Evolutionary conservation across 1,140 invertebrate species (phyloP).

Genomic region (Aphis gossypii): DNA sequence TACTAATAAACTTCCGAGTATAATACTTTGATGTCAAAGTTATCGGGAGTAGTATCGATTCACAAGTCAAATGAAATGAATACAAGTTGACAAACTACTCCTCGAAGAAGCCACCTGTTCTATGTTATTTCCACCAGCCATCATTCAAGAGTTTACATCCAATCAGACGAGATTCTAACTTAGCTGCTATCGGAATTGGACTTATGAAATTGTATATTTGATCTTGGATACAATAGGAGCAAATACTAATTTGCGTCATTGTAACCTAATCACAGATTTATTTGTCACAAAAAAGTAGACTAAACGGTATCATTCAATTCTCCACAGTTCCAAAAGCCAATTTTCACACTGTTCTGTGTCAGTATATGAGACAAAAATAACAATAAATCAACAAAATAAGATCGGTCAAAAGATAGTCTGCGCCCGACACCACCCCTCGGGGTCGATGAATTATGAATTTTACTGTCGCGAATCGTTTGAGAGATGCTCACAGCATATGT

Average conservation of each 20-base stretch:
- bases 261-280: neutral
- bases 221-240: neutral
- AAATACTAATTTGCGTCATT: neutral
- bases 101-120: neutral
- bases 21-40: neutral
- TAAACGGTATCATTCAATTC: neutral
- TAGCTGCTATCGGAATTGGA: neutral
- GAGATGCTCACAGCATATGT: neutral
- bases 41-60: neutral
- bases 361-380: neutral
- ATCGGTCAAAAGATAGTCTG: neutral
- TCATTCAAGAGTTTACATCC: neutral
- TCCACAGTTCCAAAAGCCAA: neutral
- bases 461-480: neutral
- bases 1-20: neutral
- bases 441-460: neutral
- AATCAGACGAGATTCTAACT: neutral
- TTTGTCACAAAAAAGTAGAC: neutral
- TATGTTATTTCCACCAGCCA: neutral
- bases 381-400: neutral
- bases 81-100: neutral
- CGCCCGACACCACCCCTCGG: too few relatives aligned
- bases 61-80: neutral
- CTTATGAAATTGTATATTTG: neutral
- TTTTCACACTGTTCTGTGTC: neutral